Base-by-base conservation (phyloP, 1,140 invertebrate species). In the Listronotus bonariensis region DNA sequence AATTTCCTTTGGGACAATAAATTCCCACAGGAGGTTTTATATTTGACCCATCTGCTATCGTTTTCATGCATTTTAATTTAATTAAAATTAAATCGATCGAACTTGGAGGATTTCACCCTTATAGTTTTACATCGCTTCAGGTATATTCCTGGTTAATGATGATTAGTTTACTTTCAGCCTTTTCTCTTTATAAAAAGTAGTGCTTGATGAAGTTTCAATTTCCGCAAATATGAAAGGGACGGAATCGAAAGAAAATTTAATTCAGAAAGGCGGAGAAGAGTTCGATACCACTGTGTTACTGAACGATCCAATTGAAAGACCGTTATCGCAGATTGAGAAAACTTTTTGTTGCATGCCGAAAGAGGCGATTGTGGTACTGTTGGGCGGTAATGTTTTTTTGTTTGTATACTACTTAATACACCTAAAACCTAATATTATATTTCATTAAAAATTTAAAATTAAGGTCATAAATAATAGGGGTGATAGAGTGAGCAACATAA, bases 321-420 rank as follows among this genome's bases (percentile, higher is more conserved):
- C 86, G 11, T 84, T 95, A 42, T 89, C 89, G 14, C 84, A 86
- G 42, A 85, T 90, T 57, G 93, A 95, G 77, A 95, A 95, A 76
- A 87, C 87, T 95, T 91, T 78, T 82, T 95, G 26, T 83, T 95
- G 18, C 85, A 88, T 68, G 92, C 90, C n/a, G 92, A 96, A 79
- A 82, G 92, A 72, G 92, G 93, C 72, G 92, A 96, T 80, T 87
- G 89, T 72, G 89, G 88, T n/a, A 90, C 89, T 64, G 90, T 93
- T 52, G 84, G 87, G 79, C 87, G 86, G 91, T 93, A 81, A 78
- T 31, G 17, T 12, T n/a, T 14, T 53, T 32, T 15, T n/a, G n/a
- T 17, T 15, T 48, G 9, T 17, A 20, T 3, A 48, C 7, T 46
- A 46, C 15, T n/a, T 46, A 10, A 11, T 48, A 15, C 8, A 48